Percentiles rank a stretch among this genome's conserved stretches.
Conservation (phyloP, 2,888 invertebrate genomes). For the Brenthis hecate region DNA sequence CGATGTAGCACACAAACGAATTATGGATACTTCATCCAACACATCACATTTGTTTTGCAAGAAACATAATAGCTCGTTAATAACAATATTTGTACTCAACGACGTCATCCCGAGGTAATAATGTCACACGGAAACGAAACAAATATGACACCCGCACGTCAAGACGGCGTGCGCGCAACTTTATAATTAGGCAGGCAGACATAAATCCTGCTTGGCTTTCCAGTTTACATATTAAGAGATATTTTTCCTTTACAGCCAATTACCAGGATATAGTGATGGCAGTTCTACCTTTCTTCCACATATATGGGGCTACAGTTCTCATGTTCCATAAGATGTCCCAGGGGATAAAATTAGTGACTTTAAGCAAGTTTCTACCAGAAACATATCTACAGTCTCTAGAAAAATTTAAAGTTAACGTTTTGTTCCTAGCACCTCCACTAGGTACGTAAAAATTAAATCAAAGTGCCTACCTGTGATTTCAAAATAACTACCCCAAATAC, state of each 20-base stretch:
- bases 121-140: no score
- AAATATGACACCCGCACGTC: no score
- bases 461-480: neutral
- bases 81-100: no score
- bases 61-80: no score
- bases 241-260: constrained; percentile 56
- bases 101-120: no score
- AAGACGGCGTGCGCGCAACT: no score
- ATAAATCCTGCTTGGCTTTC: neutral
- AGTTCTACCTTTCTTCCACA: constrained; percentile 91
- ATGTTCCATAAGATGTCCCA: constrained; percentile 83
- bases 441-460: constrained; percentile 60
- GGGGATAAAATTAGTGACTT: constrained; percentile 85
- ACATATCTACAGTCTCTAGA: constrained; percentile 84
- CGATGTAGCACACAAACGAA: no score
- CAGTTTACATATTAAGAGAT: neutral
- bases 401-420: constrained; percentile 83
- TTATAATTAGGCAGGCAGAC: no score
- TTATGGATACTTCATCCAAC: no score
- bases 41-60: no score
- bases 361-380: constrained; percentile 88
- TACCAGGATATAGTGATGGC: constrained; percentile 85
- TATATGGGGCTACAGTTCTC: constrained; percentile 86
- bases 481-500: no score
- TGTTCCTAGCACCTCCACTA: constrained; percentile 91